Evolutionary conservation across 2,113 vertebrate species (phyloP).

Genomic region (Dasyornis broadbenti): DNA sequence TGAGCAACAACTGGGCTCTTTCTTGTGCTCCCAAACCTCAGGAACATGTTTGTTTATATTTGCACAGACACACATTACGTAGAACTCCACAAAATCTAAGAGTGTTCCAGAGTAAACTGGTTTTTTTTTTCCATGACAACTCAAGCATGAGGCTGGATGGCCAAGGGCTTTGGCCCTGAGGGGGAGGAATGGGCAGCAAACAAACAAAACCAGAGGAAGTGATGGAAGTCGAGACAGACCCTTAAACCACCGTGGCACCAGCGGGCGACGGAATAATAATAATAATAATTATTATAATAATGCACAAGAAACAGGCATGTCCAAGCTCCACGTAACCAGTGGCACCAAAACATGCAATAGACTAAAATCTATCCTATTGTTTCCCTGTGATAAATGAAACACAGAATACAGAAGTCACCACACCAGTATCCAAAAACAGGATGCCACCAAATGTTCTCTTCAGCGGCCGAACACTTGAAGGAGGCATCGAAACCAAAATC

Average conservation of each 20-base stretch:
- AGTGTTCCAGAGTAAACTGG: constrained; percentile 4
- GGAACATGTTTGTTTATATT: background rate
- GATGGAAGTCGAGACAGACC: constrained; percentile 59
- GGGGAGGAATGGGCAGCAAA: background rate
- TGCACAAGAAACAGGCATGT: constrained; percentile 60
- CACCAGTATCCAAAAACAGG: constrained; percentile 51
- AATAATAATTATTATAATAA: constrained; percentile 45
- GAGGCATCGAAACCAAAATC: constrained; percentile 2
- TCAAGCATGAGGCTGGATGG: constrained; percentile 23
- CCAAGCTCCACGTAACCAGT: constrained; percentile 57
- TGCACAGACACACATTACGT: constrained; percentile 34
- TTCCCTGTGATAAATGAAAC: constrained; percentile 52
- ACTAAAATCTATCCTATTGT: constrained; percentile 53
- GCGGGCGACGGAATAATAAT: constrained; percentile 3
- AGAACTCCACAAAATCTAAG: constrained; percentile 40
- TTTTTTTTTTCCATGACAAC: constrained; percentile 8
- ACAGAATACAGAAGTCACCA: constrained; percentile 58
- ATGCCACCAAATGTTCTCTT: background rate
- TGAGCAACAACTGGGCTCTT: constrained; percentile 13
- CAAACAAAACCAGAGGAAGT: constrained; percentile 42
- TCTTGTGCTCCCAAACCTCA: background rate
- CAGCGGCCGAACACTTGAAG: background rate
- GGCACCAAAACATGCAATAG: constrained; percentile 67
- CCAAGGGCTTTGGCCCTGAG: constrained; percentile 5
- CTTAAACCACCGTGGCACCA: constrained; percentile 53